Base-by-base conservation (phyloP, 2,888 invertebrate species). In the Cephus nigrinus region DNA sequence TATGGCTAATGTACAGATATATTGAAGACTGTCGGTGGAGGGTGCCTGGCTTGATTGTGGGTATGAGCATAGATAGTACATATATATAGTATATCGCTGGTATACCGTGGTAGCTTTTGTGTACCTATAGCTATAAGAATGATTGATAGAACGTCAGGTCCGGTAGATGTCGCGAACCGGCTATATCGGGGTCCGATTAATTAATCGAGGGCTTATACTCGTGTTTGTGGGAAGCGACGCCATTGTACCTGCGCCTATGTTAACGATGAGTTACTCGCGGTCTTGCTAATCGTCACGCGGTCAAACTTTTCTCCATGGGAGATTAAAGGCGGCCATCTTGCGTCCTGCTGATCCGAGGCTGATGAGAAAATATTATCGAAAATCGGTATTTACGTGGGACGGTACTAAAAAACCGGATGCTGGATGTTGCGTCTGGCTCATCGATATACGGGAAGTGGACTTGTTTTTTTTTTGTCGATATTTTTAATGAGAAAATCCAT, bases 401-500 rank as follows among this genome's bases (percentile, higher is more conserved):
- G 55, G 23, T 55, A 55, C 23, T 9, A 55, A 9, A 55, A 55
- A 55, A 9, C 23, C 55, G 55, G 55, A 55, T 55, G 55, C 9
- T 55, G 55, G 2, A 23, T 9, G 9, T 23, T 9, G 23, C 55
- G 5, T 23, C 23, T 55, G 55, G 23, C 23, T 23, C 15, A 23
- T 55, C 5, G 55, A 2, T 55, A 23, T 23, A 23, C 23, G 55
- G 9, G 55, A 23, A 9, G 23, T 55, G 23, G 2, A 1, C 4
- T 0, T n/a, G n/a, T n/a, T n/a, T 15, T 83, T 85, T 55, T 83
- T 84, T 86, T 85, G 87, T 88, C 85, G 87, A 85, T 86, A 86
- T 86, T 87, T 87, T 86, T 84, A 88, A 87, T 88, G 87, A 88
- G 86, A 84, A 82, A 84, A 80, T 82, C 83, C 23, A 55, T 23